A percentile compares a stretch with the other conserved stretches of the same genome.
Conservation (phyloP, 2,113 vertebrate genomes). For the Ploceus nigricollis region DNA sequence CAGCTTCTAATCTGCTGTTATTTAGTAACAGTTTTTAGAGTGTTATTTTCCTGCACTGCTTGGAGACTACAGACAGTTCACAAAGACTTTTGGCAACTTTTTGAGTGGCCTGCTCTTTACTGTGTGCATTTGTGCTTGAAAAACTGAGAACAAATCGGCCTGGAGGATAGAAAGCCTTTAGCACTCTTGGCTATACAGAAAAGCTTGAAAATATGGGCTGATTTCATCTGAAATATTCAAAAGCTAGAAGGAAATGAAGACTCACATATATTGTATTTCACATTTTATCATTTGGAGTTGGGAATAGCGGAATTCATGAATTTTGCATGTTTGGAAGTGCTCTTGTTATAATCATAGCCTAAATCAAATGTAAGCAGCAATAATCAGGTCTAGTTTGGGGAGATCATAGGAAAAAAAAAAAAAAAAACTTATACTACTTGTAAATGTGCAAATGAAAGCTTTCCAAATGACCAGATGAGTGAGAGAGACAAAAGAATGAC, state of each 20-base stretch:
- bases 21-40: conserved; percentile 24
- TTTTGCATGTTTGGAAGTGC: conserved; percentile 39
- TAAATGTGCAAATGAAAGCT: conserved; percentile 30
- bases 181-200: background rate
- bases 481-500: background rate
- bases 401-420: background rate
- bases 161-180: background rate
- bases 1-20: conserved; percentile 18
- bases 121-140: background rate
- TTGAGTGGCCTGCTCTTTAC: background rate
- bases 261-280: conserved; percentile 23
- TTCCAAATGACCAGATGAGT: conserved; percentile 30
- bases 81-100: conserved; percentile 27
- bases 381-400: background rate
- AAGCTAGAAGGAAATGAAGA: conserved; percentile 19
- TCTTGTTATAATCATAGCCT: background rate
- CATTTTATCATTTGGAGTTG: conserved; percentile 14
- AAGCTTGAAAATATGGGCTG: conserved; percentile 4
- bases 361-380: conserved; percentile 24
- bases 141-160: background rate
- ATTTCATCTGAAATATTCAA: background rate
- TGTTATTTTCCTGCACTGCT: background rate
- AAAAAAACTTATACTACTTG: background rate
- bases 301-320: conserved; percentile 36
- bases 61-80: background rate